Evolutionary conservation across 1,140 invertebrate species (phyloP).

Genomic region (Palaemon carinicauda): DNA sequence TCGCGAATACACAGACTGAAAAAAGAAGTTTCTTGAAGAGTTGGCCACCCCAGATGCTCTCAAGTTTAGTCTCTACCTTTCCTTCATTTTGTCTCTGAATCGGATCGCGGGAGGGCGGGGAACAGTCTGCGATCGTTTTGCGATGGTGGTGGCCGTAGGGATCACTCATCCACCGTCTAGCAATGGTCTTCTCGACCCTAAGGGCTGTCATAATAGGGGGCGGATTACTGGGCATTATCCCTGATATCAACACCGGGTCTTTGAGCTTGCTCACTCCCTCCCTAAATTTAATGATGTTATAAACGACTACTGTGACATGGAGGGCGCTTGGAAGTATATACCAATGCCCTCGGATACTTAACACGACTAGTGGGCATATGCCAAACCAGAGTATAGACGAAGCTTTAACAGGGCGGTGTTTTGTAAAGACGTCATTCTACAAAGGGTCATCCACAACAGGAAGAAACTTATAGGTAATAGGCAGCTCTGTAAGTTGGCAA

Average conservation of each 20-base stretch:
- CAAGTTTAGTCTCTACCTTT: background rate
- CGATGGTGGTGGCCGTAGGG: constrained; percentile 23
- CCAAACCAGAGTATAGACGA: too few species aligned
- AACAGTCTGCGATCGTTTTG: constrained; percentile 50
- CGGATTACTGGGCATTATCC: constrained; percentile 55
- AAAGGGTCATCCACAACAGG: too few species aligned
- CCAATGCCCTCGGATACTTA: too few species aligned
- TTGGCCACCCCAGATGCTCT: background rate
- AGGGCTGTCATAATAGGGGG: constrained; percentile 46
- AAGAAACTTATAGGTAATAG: too few species aligned
- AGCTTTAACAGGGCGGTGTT: too few species aligned
- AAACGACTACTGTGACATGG: too few species aligned
- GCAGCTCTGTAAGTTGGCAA: too few species aligned
- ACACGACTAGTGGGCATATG: too few species aligned
- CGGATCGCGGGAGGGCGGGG: constrained; percentile 28
- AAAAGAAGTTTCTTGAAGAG: background rate
- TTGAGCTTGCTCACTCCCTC: constrained; percentile 25
- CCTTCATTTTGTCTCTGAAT: constrained; percentile 48
- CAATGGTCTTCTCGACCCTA: constrained; percentile 20
- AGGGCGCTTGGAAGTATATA: too few species aligned
- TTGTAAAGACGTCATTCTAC: too few species aligned
- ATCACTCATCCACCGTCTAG: background rate
- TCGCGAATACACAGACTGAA: background rate
- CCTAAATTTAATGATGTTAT: constrained; percentile 24
- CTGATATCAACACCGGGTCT: constrained; percentile 50